Evolutionary conservation across 1,140 invertebrate species (phyloP).

Genomic region (Zaprionus camerounensis): DNA sequence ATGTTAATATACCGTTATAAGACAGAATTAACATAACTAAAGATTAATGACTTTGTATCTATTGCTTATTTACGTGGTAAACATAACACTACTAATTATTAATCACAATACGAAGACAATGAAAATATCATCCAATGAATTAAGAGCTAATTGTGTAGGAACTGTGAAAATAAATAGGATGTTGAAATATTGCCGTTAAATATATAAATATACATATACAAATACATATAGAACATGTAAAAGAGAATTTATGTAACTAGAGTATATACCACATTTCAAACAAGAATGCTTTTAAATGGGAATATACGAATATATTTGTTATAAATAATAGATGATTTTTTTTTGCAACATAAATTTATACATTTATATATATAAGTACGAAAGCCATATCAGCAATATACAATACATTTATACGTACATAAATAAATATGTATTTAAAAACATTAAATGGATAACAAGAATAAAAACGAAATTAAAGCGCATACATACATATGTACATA

Average conservation of each 20-base stretch:
- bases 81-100: constrained; percentile 14
- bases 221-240: constrained; percentile 27
- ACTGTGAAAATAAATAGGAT: constrained; percentile 42
- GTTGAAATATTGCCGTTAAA: constrained; percentile 66
- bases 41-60: background rate
- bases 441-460: constrained; percentile 24
- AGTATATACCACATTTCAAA: constrained; percentile 26
- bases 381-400: constrained; percentile 53
- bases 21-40: background rate
- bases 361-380: constrained; percentile 31
- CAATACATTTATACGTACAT: constrained; percentile 46
- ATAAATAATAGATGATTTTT: constrained; percentile 50
- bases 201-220: constrained; percentile 45
- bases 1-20: background rate
- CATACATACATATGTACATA: constrained; percentile 19
- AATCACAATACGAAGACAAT: constrained; percentile 73
- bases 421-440: constrained; percentile 25
- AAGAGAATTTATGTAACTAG: constrained; percentile 17
- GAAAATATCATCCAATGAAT: constrained; percentile 78
- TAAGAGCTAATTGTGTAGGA: constrained; percentile 63
- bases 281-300: constrained; percentile 55
- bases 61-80: background rate
- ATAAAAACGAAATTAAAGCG: constrained; percentile 15
- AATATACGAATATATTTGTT: constrained; percentile 54
- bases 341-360: constrained; percentile 72